Conservation (phyloP, 2,113 vertebrate species). For the Dicentrarchus labrax region DNA sequence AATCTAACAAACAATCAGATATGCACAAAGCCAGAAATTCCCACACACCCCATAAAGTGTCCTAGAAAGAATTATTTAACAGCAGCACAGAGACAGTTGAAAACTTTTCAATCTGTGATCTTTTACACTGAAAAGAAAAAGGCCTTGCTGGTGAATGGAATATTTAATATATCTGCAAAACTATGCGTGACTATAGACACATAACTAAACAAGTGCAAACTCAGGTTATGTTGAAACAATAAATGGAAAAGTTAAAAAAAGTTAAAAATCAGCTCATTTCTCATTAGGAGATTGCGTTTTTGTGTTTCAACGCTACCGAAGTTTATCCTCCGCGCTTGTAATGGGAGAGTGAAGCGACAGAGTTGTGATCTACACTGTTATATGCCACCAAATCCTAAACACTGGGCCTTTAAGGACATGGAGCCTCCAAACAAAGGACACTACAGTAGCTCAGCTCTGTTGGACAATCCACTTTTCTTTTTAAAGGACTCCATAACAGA, state of each 20-base stretch:
- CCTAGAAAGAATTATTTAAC: constrained; percentile 5
- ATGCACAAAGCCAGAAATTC: neutral
- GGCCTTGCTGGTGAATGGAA: neutral
- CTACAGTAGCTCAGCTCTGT: too few species aligned
- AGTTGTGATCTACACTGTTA: too few species aligned
- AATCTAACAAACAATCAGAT: constrained; percentile 2
- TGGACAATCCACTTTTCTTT: too few species aligned
- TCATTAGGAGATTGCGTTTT: too few species aligned
- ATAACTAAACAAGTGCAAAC: neutral
- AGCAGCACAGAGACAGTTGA: neutral
- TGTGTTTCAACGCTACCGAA: too few species aligned
- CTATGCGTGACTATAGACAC: neutral
- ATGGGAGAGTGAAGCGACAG: too few species aligned
- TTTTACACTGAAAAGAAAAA: constrained; percentile 22
- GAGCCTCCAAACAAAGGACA: too few species aligned
- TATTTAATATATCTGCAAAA: neutral
- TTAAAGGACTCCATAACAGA: too few species aligned
- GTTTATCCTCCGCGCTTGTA: too few species aligned
- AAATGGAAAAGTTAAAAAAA: neutral
- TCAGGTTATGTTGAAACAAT: neutral
- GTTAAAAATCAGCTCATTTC: too few species aligned
- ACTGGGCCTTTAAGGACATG: too few species aligned
- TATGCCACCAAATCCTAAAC: too few species aligned
- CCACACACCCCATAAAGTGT: neutral
- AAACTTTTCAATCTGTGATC: constrained; percentile 19